These are phyloP conservation scores for Sminthurides bifidus DNA, from an alignment of 1,140 invertebrate genomes.

Conservation along the genomic window DNA sequence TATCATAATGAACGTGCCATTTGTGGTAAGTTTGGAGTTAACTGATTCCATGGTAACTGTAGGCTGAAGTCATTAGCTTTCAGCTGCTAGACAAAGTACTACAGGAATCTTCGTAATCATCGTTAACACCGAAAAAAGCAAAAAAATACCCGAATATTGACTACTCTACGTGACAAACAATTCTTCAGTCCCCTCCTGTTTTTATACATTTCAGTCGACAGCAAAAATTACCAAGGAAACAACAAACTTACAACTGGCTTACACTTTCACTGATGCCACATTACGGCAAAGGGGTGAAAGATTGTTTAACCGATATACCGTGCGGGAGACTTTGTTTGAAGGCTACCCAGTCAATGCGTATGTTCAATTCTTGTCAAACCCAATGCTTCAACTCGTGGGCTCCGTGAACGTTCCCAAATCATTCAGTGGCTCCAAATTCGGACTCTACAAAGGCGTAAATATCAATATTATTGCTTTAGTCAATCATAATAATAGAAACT, in stretches of 20 bases:
- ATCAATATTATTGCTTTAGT: neutral
- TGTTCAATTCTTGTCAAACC: conserved; percentile 23
- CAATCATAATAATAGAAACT: neutral
- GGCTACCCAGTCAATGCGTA: conserved; percentile 27
- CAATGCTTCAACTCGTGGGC: conserved; percentile 19
- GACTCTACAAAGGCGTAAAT: conserved; percentile 27
- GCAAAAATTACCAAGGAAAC: conserved; percentile 23
- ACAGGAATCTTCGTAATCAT: neutral
- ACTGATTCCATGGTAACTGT: neutral
- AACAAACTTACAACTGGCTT: conserved; percentile 24
- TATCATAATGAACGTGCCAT: conserved; percentile 29
- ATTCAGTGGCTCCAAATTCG: conserved; percentile 25
- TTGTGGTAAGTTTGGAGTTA: conserved; percentile 21
- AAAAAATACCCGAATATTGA: no score
- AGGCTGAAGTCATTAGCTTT: neutral
- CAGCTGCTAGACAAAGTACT: neutral
- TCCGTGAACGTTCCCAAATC: conserved; percentile 19
- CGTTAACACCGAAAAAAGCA: no score
- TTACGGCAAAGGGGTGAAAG: conserved; percentile 28
- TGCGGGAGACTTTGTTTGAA: conserved; percentile 30
- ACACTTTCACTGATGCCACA: conserved; percentile 23
- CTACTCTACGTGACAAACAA: no score
- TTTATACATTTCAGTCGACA: conserved; percentile 15
- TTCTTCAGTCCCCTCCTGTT: no score
- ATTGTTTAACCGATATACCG: conserved; percentile 26